These are phyloP conservation scores for Xiphias gladius DNA, from an alignment of 2,113 vertebrate genomes.

Conservation along the genomic window DNA sequence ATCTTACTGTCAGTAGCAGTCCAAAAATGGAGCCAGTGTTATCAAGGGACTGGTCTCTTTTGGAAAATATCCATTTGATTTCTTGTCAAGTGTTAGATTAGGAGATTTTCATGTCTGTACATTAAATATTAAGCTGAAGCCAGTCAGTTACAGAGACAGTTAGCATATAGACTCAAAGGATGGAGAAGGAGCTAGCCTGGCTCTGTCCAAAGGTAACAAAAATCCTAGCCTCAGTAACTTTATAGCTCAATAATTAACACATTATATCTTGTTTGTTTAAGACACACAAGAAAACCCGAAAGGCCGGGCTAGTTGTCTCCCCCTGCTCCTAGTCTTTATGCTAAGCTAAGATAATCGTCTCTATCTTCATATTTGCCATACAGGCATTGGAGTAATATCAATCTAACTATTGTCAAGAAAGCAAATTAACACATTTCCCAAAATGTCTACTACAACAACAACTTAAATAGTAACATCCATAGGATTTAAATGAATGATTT, in stretches of 20 bases:
- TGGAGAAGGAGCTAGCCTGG: neutral
- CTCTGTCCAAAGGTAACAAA: neutral
- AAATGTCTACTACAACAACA: neutral
- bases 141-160: no score
- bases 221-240: neutral
- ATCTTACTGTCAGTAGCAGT: neutral
- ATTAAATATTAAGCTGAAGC: neutral
- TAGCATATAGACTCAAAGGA: neutral
- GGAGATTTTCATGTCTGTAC: neutral
- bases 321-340: neutral
- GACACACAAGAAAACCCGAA: neutral
- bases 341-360: neutral
- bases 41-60: neutral
- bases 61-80: neutral
- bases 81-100: neutral
- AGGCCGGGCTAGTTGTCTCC: no score
- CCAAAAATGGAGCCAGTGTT: neutral
- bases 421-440: neutral
- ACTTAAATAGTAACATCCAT: neutral
- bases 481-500: neutral
- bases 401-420: neutral
- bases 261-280: neutral
- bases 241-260: no score
- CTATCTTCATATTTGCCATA: no score
- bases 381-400: neutral